Evolutionary conservation across 2,888 invertebrate genomes (phyloP).

Genomic region (Tyria jacobaeae): DNA sequence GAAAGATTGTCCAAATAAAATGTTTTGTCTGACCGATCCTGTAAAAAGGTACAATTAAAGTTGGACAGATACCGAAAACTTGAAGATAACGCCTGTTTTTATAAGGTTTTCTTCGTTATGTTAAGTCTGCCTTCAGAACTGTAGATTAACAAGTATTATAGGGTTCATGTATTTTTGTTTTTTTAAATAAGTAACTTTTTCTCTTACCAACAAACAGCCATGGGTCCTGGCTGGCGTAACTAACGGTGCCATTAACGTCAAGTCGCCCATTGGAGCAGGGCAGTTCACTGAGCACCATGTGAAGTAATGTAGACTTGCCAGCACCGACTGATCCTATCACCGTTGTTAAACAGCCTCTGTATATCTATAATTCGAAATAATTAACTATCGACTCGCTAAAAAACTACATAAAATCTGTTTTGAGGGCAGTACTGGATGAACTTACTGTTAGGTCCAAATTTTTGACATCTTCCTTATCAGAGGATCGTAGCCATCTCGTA

Average conservation of each 20-base stretch:
- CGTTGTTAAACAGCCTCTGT: slow-evolving; percentile 83
- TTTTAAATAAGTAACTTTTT: too few relatives aligned
- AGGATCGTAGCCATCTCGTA: slow-evolving; percentile 82
- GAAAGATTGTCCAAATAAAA: slow-evolving; percentile 93
- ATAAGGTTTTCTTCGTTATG: too few relatives aligned
- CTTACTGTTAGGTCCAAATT: slow-evolving; percentile 78
- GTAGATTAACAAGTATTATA: too few relatives aligned
- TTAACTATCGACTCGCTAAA: neutral
- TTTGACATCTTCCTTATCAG: slow-evolving; percentile 74
- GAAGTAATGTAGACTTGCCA: slow-evolving; percentile 87
- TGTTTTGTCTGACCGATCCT: slow-evolving; percentile 95
- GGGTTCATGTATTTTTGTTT: too few relatives aligned
- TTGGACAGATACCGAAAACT: too few relatives aligned
- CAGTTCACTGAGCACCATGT: slow-evolving; percentile 91
- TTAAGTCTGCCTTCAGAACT: too few relatives aligned
- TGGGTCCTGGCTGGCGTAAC: slow-evolving; percentile 93
- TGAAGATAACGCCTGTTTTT: too few relatives aligned
- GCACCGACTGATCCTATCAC: slow-evolving; percentile 88
- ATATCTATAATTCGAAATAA: slow-evolving; percentile 55
- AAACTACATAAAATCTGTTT: neutral
- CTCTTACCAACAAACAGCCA: slow-evolving; percentile 91
- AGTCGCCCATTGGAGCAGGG: slow-evolving; percentile 88
- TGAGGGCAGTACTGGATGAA: neutral
- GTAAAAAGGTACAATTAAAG: slow-evolving; percentile 6
- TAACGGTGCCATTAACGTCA: slow-evolving; percentile 87